These are phyloP conservation scores for Pterophyllum scalare DNA, from an alignment of 2,113 vertebrate species.

Conservation along the genomic window DNA sequence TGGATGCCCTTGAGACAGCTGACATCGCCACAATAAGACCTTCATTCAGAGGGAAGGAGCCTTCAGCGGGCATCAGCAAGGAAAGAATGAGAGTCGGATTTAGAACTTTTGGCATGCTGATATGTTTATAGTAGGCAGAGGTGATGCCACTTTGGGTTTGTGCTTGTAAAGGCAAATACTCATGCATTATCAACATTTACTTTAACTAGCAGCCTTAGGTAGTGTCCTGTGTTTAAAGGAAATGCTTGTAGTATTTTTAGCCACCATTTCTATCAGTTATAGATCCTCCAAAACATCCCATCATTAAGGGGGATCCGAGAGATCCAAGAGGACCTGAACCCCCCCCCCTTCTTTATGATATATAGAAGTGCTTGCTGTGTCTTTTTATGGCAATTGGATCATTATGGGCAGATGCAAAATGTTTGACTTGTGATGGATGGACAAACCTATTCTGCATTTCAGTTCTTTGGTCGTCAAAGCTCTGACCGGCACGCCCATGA, in stretches of 20 bases:
- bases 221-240: neutral
- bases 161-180: neutral
- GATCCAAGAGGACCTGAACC: neutral
- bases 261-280: neutral
- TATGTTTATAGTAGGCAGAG: conserved; percentile 5
- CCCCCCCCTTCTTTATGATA: neutral
- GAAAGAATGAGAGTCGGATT: conserved; percentile 36
- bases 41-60: conserved; percentile 68
- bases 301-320: neutral
- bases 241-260: too few species aligned
- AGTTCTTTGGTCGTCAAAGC: neutral
- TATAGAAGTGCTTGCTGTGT: neutral
- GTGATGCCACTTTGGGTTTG: conserved; percentile 5
- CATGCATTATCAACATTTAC: neutral
- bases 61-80: conserved; percentile 35
- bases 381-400: neutral
- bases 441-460: neutral
- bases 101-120: conserved; percentile 45
- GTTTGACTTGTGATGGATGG: neutral
- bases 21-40: conserved; percentile 82
- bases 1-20: conserved; percentile 84
- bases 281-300: neutral
- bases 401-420: neutral
- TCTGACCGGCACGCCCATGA: neutral
- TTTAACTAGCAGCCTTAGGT: neutral